These are phyloP conservation scores for Micronycteris hirsuta DNA, from an alignment of 2,113 vertebrate genomes.

Conservation along the genomic window DNA sequence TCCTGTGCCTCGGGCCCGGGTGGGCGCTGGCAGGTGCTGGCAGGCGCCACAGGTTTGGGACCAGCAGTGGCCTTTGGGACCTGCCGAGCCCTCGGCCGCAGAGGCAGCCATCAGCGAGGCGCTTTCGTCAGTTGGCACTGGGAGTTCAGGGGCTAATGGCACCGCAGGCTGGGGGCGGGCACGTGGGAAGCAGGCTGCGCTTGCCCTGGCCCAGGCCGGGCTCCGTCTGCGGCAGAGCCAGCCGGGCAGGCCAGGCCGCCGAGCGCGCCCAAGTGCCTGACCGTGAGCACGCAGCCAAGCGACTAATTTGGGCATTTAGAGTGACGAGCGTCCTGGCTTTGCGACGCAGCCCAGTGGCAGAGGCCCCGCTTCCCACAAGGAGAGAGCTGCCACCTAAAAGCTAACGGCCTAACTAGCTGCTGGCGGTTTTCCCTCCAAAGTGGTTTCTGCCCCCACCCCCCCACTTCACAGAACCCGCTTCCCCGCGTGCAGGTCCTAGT, in stretches of 20 bases:
- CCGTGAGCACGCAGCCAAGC: background rate
- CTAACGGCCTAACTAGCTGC: background rate
- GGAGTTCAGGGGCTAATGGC: background rate
- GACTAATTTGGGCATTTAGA: background rate
- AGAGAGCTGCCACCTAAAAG: background rate
- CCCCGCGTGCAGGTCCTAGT: fast-evolving
- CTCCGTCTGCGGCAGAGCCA: background rate
- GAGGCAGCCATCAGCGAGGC: background rate
- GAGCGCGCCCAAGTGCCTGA: fast-evolving
- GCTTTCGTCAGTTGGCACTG: background rate
- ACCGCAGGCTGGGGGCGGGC: too few species aligned
- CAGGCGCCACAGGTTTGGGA: too few species aligned
- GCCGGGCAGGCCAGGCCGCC: background rate
- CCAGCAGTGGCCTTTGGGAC: background rate
- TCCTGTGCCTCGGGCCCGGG: background rate
- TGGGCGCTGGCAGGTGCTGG: background rate
- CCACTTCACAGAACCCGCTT: background rate
- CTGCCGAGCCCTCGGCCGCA: background rate
- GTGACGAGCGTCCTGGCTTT: background rate
- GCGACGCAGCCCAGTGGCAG: background rate
- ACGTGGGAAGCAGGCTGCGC: background rate
- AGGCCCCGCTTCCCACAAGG: background rate
- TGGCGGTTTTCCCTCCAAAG: background rate
- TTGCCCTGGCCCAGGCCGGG: background rate
- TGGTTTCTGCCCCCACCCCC: background rate